Evolutionary conservation across 2,797 vertebrate genomes (phyloP).

Genomic region (Amphiprion clarkii): DNA sequence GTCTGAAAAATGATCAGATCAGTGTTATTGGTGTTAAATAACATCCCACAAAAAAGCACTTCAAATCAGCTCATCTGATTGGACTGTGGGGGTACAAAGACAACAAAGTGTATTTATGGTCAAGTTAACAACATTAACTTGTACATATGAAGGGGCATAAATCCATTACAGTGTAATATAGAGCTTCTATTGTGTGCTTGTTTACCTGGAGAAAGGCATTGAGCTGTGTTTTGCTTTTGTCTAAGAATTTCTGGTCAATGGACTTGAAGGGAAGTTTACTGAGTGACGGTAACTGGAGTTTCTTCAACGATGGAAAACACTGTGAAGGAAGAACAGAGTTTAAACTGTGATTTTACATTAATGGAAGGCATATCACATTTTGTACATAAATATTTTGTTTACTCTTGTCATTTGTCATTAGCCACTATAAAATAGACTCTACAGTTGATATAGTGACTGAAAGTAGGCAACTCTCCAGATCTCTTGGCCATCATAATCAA

Average conservation of each 20-base stretch:
- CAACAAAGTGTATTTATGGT: background rate
- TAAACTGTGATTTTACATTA: background rate
- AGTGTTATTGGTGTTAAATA: background rate
- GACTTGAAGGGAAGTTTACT: conserved; percentile 99
- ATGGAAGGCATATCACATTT: background rate
- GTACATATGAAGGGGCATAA: background rate
- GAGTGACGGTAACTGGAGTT: conserved; percentile 96
- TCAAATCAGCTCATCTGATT: background rate
- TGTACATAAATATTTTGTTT: too few species aligned
- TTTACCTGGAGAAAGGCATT: conserved; percentile 97
- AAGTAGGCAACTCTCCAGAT: conserved; percentile 1
- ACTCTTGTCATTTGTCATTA: too few species aligned
- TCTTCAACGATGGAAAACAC: conserved; percentile 98
- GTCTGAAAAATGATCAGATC: background rate
- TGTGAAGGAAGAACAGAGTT: conserved; percentile 59
- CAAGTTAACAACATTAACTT: background rate
- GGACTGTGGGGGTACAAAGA: background rate
- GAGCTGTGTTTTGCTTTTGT: conserved; percentile 97
- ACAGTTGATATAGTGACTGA: background rate
- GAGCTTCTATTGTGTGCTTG: background rate
- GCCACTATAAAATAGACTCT: background rate
- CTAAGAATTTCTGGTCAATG: conserved; percentile 97
- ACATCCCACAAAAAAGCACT: background rate
- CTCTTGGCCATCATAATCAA: background rate
- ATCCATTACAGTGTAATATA: too few species aligned